Base-by-base conservation (phyloP, 2,888 invertebrate genomes). In the Eremobia ochroleuca region DNA sequence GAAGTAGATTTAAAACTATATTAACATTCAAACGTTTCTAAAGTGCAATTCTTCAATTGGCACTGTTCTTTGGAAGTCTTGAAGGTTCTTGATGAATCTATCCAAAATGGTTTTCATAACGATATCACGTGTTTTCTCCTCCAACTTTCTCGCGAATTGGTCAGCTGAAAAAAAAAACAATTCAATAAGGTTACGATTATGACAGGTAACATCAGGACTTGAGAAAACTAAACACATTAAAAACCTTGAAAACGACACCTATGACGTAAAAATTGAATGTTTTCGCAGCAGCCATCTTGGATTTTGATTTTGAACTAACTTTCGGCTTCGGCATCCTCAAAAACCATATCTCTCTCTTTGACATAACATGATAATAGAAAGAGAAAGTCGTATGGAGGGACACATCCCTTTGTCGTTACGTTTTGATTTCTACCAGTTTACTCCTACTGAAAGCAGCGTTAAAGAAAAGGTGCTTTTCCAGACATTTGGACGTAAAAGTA, bases 11-110 rank as follows among this genome's bases (percentile, higher is more conserved):
- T 34, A 34, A 13, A 25, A 62, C 18, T 64, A 18, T 18, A 4
- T n/a, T n/a, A 18, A 21, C 0, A 28, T 21, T 76, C 55, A 82
- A 69, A 81, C 66, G 15, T 69, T 31, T 80, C n/a, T 70, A 66
- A 70, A 82, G n/a, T 80, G 80, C 59, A 76, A 18, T 25, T 80
- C 66, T 43, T 82, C 61, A 34, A 80, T 9, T 15, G 80, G 82
- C 6, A 76, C 31, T 8, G 8, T 66, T 70, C 64, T 69, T 43
- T 82, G 77, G 25, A 80, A 80, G 31, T 80, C 82, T 9, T 59
- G 65, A 46, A 80, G 40, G 8, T 80, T 76, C 2, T 55, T 43
- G 0, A 70, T 70, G 25, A 55, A 76, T 76, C 11, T 82, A 18
- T 46, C 4, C 0, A 80, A 34, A 66, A 82, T 49, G 0, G 28